These are phyloP conservation scores for Zenarchopterus dispar DNA, from an alignment of 2,797 vertebrate genomes.

Conservation along the genomic window DNA sequence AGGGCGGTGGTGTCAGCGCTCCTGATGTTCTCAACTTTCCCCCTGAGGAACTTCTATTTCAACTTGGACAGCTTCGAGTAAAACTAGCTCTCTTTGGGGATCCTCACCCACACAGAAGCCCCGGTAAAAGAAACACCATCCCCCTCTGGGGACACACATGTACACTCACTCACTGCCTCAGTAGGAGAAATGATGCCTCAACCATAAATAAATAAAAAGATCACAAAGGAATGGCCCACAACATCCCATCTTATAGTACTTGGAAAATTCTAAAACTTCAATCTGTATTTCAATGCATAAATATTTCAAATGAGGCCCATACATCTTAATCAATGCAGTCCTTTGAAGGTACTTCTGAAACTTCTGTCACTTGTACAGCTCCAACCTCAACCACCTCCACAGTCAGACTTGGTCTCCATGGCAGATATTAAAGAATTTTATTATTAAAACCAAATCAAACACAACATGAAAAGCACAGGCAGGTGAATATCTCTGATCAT, in stretches of 20 bases:
- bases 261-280: neutral
- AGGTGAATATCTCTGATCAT: no score
- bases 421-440: no score
- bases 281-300: neutral
- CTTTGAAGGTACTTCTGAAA: no score
- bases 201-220: constrained; percentile 16
- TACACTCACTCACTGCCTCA: constrained; percentile 11
- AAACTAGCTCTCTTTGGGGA: constrained; percentile 65
- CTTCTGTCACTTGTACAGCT: no score
- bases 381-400: neutral
- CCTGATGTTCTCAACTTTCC: constrained; percentile 60
- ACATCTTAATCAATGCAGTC: no score
- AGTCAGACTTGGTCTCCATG: neutral
- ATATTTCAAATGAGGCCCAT: neutral
- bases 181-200: constrained; percentile 12
- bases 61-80: constrained; percentile 66
- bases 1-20: constrained; percentile 43
- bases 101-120: constrained; percentile 51
- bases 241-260: neutral
- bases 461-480: no score
- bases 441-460: no score
- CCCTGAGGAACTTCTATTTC: constrained; percentile 66
- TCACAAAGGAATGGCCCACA: constrained; percentile 8
- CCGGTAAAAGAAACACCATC: constrained; percentile 60
- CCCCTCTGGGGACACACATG: constrained; percentile 37